These are phyloP conservation scores for Chrysochloris asiatica DNA, from an alignment of 2,113 vertebrate species.

Conservation along the genomic window DNA sequence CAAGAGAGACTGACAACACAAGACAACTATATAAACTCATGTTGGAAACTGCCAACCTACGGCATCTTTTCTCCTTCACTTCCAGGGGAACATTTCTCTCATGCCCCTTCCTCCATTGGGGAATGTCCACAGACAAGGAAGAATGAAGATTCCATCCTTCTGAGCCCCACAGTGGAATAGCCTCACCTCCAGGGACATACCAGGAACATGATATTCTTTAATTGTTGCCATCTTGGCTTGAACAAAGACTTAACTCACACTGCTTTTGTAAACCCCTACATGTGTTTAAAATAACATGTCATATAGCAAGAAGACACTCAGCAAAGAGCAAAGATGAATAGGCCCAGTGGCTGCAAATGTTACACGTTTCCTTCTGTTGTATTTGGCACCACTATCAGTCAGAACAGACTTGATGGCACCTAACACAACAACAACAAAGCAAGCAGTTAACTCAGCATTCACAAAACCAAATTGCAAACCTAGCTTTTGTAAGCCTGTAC, in stretches of 20 bases:
- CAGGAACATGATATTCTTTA: accelerated
- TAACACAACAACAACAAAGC: too few species aligned
- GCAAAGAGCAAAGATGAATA: too few species aligned
- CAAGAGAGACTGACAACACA: background rate
- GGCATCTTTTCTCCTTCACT: background rate
- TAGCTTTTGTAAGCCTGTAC: too few species aligned
- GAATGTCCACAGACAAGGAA: background rate
- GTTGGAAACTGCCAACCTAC: background rate
- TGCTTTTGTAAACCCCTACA: background rate
- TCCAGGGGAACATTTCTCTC: background rate
- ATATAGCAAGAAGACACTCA: too few species aligned
- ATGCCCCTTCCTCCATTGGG: background rate
- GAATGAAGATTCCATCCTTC: background rate
- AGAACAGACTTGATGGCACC: too few species aligned
- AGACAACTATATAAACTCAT: background rate
- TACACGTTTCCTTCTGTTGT: too few species aligned
- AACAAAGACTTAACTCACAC: background rate
- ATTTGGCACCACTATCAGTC: too few species aligned
- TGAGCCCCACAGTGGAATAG: background rate
- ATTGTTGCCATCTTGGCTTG: background rate
- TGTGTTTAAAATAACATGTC: background rate
- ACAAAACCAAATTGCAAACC: background rate
- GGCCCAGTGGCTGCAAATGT: too few species aligned
- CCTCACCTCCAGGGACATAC: background rate
- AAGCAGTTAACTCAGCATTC: background rate